Base-by-base conservation (phyloP, 2,888 invertebrate genomes). In the Cryptophagus acutangulus region DNA sequence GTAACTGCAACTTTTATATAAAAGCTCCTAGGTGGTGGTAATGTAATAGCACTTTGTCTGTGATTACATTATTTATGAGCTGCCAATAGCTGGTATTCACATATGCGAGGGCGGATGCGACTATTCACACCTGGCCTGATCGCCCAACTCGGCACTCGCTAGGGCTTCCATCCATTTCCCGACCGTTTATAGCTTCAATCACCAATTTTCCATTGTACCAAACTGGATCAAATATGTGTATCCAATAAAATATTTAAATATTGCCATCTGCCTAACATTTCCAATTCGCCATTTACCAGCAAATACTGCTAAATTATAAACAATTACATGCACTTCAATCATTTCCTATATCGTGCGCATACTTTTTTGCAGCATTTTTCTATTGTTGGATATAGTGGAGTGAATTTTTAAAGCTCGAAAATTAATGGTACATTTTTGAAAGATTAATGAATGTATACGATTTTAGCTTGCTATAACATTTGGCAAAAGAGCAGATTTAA, bases 1-100 rank as follows among this genome's bases (percentile, higher is more conserved):
- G 26, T 6, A 40, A 36, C 24, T 40, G 36, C 29, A 30, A 40
- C 20, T 36, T 40, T 29, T 13, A 10, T 16, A 30, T 3, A 4
- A 3, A 4, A 26, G 26, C n/a, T 26, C 6, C 9, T 20, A 8
- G 26, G 26, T 26, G 9, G 9, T 51, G 57, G 52, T 59, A 58
- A 58, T 59, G 62, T 64, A 62, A 61, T 56, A 62, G 62, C 63
- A 65, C 63, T 65, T 62, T 63, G 50, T 47, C 45, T 47, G 58
- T 58, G 59, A 60, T 63, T 64, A 61, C 61, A 65, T 65, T 63
- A 65, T 65, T 65, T 62, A 65, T 62, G 63, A 63, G 61, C 58
- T 58, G 58, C 59, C 60, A 58, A 63, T 62, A 61, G 58, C 56
- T 58, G 58, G n/a, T 56, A 61, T 61, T 59, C 59, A 58, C 59